These are phyloP conservation scores for Coranthus polyacanthus DNA, from an alignment of 2,797 vertebrate genomes.

Conservation along the genomic window DNA sequence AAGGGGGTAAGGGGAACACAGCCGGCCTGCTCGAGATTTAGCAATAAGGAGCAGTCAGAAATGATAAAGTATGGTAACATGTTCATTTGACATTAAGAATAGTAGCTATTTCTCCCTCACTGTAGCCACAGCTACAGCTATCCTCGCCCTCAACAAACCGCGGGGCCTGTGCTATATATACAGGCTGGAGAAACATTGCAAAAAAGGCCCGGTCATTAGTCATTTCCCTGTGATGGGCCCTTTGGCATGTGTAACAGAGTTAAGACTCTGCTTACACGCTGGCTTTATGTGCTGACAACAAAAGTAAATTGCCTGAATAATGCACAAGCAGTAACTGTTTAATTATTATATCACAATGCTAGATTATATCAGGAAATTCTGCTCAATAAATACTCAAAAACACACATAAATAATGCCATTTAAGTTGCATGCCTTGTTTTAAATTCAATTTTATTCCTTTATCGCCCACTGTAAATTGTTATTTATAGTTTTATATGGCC, in stretches of 20 bases:
- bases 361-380: slow-evolving; percentile 34
- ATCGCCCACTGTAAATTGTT: slow-evolving; percentile 69
- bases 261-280: slow-evolving; percentile 54
- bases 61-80: slow-evolving; percentile 69
- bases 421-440: slow-evolving; percentile 38
- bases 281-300: slow-evolving; percentile 71
- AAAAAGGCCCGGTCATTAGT: slow-evolving; percentile 59
- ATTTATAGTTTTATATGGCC: slow-evolving; percentile 61
- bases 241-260: slow-evolving; percentile 49
- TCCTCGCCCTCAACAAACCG: slow-evolving; percentile 63
- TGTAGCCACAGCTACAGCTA: slow-evolving; percentile 63
- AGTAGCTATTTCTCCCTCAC: slow-evolving; percentile 61
- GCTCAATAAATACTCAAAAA: slow-evolving; percentile 40
- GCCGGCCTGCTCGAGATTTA: slow-evolving; percentile 49
- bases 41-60: slow-evolving; percentile 71
- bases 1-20: slow-evolving; percentile 17
- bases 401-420: slow-evolving; percentile 27
- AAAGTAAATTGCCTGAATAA: slow-evolving; percentile 75
- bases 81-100: slow-evolving; percentile 74
- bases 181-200: slow-evolving; percentile 45
- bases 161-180: slow-evolving; percentile 63
- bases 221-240: slow-evolving; percentile 56
- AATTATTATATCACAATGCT: slow-evolving; percentile 54
- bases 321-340: slow-evolving; percentile 59
- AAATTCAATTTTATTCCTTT: slow-evolving; percentile 68